Base-by-base conservation (phyloP, 2,797 vertebrate genomes). In the Sternarchorhynchus goeldii region DNA sequence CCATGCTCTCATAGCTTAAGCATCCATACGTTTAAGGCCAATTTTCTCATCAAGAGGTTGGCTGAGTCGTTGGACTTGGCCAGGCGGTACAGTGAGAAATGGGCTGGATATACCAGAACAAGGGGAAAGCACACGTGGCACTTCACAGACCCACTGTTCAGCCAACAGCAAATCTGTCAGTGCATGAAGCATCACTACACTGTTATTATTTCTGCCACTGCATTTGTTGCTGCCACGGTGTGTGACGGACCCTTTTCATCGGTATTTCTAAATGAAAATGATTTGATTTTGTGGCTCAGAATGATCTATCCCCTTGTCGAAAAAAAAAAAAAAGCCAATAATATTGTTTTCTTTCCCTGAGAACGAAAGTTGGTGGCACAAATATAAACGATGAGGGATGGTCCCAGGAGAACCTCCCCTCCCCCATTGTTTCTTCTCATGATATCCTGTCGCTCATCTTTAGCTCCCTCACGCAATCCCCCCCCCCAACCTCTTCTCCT, bases 1-100 rank as follows among this genome's bases (percentile, higher is more conserved):
- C 66, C 57, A 65, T 76, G 81, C 67, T 53, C 45, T 82, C 68
- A 76, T 76, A 76, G 69, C 69, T 80, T 65, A 73, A 77, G 57
- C 32, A 73, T 79, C 70, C 77, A 79, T 79, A 79, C 72, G 45
- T 73, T 50, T 65, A 67, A 59, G 21, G 62, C 62, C 77, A 56
- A 57, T 17, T 64, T 25, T 78, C 63, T 78, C 55, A 79, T 83
- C 45, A 78, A 34, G 57, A 81, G 65, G 12, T 67, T 65, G 4
- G 65, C 32, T 39, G 77, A 20, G 58, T 56, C 74, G 56, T 76
- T 59, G 63, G 8, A 81, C 64, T 65, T 84, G 68, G 45, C 78
- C n/a, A 66, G 45, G 14, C 58, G 2, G 20, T 53, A 5, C 6
- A 71, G 53, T 53, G 32, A 53, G 50, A 79, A 57, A 25, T 60